A percentile compares a stretch with the other conserved stretches of the same genome.
Evolutionary conservation across 2,797 vertebrate species (phyloP).

Genomic region (Diceros bicornis): DNA sequence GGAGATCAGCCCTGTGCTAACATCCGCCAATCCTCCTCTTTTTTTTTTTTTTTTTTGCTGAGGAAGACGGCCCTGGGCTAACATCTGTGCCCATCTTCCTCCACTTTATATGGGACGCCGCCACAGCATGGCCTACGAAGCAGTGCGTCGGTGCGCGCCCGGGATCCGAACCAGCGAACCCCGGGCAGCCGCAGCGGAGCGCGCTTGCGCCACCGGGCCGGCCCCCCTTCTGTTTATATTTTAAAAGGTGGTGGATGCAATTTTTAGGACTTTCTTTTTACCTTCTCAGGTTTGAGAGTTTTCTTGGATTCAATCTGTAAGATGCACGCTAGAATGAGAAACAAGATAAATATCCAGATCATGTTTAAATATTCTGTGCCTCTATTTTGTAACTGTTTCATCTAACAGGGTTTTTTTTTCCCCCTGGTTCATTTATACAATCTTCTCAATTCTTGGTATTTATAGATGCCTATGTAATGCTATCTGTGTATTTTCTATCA

Average conservation of each 20-base stretch:
- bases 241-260: neutral
- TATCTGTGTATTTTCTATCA: neutral
- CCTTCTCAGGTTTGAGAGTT: neutral
- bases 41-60: too few relatives aligned
- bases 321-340: neutral
- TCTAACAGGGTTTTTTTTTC: neutral
- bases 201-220: too few relatives aligned
- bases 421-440: neutral
- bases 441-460: neutral
- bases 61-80: too few relatives aligned
- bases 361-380: neutral
- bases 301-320: neutral
- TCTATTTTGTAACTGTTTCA: neutral
- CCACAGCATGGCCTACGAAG: too few relatives aligned
- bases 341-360: neutral
- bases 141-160: too few relatives aligned
- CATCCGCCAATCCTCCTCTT: too few relatives aligned
- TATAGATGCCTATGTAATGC: neutral
- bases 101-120: too few relatives aligned
- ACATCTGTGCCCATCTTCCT: too few relatives aligned
- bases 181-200: too few relatives aligned
- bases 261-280: slow-evolving; percentile 14
- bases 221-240: slow-evolving; percentile 7
- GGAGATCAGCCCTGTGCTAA: too few relatives aligned
- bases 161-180: too few relatives aligned